phyloP scores from a whole-genome alignment of 2,113 vertebrate species.

The Pelodiscus sinensis region DNA sequence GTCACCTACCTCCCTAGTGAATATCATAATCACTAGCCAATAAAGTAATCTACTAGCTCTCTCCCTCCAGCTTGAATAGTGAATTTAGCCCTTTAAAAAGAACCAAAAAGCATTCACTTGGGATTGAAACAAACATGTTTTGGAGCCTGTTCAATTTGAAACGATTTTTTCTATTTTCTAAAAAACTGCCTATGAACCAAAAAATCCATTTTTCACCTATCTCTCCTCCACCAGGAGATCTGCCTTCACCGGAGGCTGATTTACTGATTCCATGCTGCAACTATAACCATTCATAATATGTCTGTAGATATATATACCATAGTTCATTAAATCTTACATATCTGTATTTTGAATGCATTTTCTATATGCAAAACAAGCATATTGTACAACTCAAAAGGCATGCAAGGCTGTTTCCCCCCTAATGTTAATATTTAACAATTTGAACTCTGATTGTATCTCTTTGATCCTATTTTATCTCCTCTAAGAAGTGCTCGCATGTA shows the following conservation, averaged over 20 bases:
- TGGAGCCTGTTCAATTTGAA: background rate
- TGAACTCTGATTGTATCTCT: background rate
- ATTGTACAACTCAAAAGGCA: background rate
- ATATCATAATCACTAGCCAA: background rate
- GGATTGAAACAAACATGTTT: background rate
- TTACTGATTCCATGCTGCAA: rapidly evolving
- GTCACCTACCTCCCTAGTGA: constrained; percentile 6
- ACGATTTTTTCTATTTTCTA: background rate
- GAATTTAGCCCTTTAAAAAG: background rate
- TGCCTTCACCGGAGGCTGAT: background rate
- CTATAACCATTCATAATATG: rapidly evolving
- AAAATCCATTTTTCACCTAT: background rate
- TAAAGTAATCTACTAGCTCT: background rate
- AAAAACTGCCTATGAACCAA: background rate
- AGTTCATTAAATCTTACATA: background rate
- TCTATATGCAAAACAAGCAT: background rate
- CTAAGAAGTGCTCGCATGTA: constrained; percentile 5
- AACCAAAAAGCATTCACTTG: background rate
- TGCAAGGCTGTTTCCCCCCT: rapidly evolving
- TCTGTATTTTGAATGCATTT: background rate
- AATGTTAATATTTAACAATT: background rate
- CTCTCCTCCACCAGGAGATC: rapidly evolving
- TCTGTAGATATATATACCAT: rapidly evolving
- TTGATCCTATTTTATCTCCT: background rate
- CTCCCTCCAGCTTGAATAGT: background rate